A percentile compares a stretch with the other conserved stretches of the same genome.
Evolutionary conservation across 2,888 invertebrate genomes (phyloP).

Genomic region (Dione juno): DNA sequence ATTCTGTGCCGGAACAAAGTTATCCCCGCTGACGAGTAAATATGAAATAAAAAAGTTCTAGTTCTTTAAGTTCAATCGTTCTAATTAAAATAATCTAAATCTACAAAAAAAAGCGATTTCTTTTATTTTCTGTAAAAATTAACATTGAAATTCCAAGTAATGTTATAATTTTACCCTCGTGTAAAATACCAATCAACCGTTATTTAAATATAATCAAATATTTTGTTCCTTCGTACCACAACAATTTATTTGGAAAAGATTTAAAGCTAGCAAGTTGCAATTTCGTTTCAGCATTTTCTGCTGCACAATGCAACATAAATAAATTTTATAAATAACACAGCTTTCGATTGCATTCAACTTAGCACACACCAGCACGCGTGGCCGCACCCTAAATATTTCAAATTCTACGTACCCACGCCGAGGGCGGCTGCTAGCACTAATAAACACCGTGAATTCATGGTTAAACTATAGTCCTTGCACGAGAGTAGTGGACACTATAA

Average conservation of each 20-base stretch:
- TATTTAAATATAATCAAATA: neutral
- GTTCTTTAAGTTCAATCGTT: too few species aligned
- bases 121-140: too few species aligned
- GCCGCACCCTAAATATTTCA: constrained; percentile 76
- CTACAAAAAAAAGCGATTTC: too few species aligned
- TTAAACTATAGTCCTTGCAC: constrained; percentile 80
- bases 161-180: neutral
- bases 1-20: neutral
- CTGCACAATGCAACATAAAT: constrained; percentile 38
- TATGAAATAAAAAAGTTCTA: too few species aligned
- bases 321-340: constrained; percentile 61
- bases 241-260: neutral
- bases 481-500: constrained; percentile 78
- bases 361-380: constrained; percentile 39
- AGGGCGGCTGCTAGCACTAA: constrained; percentile 86
- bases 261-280: constrained; percentile 50
- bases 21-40: too few species aligned
- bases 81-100: too few species aligned
- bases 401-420: constrained; percentile 87
- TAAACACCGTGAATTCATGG: constrained; percentile 83
- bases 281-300: constrained; percentile 59
- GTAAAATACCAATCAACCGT: neutral
- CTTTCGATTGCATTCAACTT: constrained; percentile 52
- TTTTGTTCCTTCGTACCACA: neutral
- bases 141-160: neutral